Conservation (phyloP, 1,140 invertebrate genomes). For the Sweltsa coloradensis region DNA sequence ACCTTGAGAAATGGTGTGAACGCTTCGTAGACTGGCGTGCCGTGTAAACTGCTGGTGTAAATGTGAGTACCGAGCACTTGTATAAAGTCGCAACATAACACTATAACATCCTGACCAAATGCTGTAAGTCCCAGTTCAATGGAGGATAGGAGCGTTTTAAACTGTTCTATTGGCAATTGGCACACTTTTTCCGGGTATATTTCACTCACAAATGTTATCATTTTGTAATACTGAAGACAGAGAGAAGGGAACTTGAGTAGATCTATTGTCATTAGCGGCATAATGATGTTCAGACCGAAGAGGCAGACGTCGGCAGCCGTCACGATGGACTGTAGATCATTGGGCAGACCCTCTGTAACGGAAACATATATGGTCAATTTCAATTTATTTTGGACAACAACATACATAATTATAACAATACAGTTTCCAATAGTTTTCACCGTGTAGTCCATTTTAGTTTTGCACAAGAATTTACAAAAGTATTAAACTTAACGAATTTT, state of each 20-base stretch:
- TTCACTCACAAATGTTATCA: conserved; percentile 53
- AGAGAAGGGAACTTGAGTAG: conserved; percentile 56
- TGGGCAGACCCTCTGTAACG: conserved; percentile 14
- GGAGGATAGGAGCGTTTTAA: conserved; percentile 46
- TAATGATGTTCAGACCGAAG: conserved; percentile 55
- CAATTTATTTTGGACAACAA: no score
- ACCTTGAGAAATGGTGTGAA: conserved; percentile 57
- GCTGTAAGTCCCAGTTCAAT: conserved; percentile 54
- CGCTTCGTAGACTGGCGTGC: conserved; percentile 34
- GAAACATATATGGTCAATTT: background rate
- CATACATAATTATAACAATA: conserved; percentile 1
- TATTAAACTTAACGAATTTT: no score
- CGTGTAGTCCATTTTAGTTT: no score
- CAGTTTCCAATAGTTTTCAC: no score
- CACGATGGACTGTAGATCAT: conserved; percentile 26
- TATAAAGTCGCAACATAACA: conserved; percentile 54
- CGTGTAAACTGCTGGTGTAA: conserved; percentile 25
- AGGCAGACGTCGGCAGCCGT: conserved; percentile 51
- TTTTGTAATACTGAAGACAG: conserved; percentile 48
- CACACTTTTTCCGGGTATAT: conserved; percentile 48
- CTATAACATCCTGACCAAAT: conserved; percentile 48
- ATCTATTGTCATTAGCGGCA: conserved; percentile 64
- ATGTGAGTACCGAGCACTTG: conserved; percentile 36
- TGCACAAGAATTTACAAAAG: no score
- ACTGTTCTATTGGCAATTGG: conserved; percentile 38